A percentile compares a stretch with the other conserved stretches of the same genome.
Conservation (phyloP, 1,140 invertebrate species). For the Polypedilum pembai region DNA sequence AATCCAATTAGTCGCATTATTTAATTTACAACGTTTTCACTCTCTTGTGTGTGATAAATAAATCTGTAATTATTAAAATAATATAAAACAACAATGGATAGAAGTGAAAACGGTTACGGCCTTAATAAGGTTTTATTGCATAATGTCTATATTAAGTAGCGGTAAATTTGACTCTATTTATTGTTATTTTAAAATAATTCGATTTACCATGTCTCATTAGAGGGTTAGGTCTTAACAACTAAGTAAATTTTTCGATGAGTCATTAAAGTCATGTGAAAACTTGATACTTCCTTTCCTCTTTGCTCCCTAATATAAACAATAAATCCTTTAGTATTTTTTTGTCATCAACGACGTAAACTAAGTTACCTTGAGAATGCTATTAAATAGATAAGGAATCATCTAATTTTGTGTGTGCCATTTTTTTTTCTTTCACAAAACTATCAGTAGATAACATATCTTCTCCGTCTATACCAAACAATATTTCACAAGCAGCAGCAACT, state of each 20-base stretch:
- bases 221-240: neutral
- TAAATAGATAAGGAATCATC: neutral
- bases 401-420: too few relatives aligned
- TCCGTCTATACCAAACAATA: neutral
- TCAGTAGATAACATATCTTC: slow-evolving; percentile 11
- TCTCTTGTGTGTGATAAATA: neutral
- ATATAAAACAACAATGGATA: neutral
- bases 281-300: neutral
- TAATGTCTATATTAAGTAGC: neutral
- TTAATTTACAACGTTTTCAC: neutral
- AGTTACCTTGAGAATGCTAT: neutral
- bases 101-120: slow-evolving; percentile 1
- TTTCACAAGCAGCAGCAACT: neutral
- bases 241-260: neutral
- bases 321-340: neutral
- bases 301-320: neutral
- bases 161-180: neutral
- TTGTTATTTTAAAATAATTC: neutral
- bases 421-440: neutral
- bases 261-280: neutral
- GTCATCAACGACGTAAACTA: neutral
- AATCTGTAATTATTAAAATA: neutral
- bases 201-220: slow-evolving; percentile 2
- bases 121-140: slow-evolving; percentile 12
- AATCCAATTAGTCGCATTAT: slow-evolving; percentile 20